Base-by-base conservation (phyloP, 2,113 vertebrate genomes). In the Chionomys nivalis region DNA sequence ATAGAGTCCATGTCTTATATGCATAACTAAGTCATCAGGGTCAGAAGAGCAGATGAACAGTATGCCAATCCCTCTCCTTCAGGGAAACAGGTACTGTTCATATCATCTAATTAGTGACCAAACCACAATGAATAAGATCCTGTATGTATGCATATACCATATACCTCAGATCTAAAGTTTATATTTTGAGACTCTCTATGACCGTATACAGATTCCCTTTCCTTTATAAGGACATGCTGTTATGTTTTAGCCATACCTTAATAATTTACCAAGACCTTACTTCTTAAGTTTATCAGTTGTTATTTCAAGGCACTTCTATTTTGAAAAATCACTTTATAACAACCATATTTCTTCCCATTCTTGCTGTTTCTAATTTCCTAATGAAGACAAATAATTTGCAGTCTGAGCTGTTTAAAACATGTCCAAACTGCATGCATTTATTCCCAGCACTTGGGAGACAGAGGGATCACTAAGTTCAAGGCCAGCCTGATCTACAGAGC, bases 301-400 rank as follows among this genome's bases (percentile, higher is more conserved):
- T 86, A 68, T 75, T 93, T 79, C 36, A 87, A 76, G 9, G 1
- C 58, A 90, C 12, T 95, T 89, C 17, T 76, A 82, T 52, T 49
- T 44, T 47, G 21, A 93, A 83, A 88, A 73, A 14, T 21, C 44
- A 70, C 16, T 93, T 47, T n/a, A 52, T 68, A 92, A 78, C 42
- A 58, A 23, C 70, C 75, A 76, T 33, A 86, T 17, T 90, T 95
- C 8, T 33, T 86, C 42, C 21, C 4, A 82, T 75, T 24, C 73
- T 78, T 83, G 19, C 13, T 94, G 61, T 52, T 96, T 82, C 61
- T 95, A 89, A 87, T 70, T 93, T 91, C 83, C 73, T 83, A 42
- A 19, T 28, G 26, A 82, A 14, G 2, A 28, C 42, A 5, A 31
- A 95, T 63, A 14, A 94, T 49, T 42, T 90, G 76, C 28, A 19